phyloP scores from a whole-genome alignment of 2,797 vertebrate genomes.

The Pangasius macronema region DNA sequence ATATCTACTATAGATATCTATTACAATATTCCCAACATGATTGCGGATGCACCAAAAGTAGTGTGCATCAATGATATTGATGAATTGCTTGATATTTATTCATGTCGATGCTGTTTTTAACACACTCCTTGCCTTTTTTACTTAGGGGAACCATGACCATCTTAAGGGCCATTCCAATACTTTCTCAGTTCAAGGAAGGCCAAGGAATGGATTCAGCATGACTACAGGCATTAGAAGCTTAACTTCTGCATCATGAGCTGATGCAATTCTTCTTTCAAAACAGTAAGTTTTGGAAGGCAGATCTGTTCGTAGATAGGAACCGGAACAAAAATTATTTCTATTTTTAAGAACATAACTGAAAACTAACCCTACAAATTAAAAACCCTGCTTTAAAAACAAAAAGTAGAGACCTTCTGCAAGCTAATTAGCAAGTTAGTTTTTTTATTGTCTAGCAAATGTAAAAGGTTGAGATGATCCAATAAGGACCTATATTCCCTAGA shows the following conservation, averaged over 20 bases:
- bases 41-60: neutral
- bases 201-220: constrained; percentile 7
- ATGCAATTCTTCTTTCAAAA: constrained; percentile 17
- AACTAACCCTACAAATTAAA: neutral
- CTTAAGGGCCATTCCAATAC: neutral
- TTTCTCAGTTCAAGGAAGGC: constrained; percentile 12
- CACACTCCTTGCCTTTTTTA: neutral
- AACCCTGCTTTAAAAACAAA: neutral
- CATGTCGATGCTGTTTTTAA: neutral
- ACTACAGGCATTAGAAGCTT: neutral
- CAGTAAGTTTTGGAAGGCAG: constrained; percentile 8
- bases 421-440: neutral
- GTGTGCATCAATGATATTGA: neutral
- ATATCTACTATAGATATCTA: neutral
- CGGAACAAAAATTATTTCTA: neutral
- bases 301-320: neutral
- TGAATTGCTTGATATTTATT: neutral
- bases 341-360: neutral
- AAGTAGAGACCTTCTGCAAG: neutral
- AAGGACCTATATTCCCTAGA: neutral
- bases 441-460: neutral
- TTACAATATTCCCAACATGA: neutral
- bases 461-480: neutral
- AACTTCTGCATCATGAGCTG: constrained; percentile 13
- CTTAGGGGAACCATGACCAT: neutral